Conservation (phyloP, 2,113 vertebrate genomes). For the Cercocebus atys region DNA sequence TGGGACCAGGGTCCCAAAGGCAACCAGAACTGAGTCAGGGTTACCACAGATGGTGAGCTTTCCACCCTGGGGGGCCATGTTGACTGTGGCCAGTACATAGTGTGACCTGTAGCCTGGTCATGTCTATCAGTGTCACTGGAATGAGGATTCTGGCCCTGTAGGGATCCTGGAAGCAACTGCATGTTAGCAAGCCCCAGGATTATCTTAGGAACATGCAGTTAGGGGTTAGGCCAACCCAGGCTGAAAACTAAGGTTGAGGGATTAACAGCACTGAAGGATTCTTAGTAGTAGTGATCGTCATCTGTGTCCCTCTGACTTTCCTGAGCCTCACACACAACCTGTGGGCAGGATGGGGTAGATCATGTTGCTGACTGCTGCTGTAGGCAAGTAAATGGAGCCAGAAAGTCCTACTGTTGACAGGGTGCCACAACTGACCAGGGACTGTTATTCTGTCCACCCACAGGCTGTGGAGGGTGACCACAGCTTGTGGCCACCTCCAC, state of each 20-base stretch:
- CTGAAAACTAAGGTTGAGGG: neutral
- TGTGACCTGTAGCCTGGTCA: neutral
- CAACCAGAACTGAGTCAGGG: neutral
- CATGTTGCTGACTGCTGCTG: neutral
- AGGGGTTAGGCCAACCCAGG: neutral
- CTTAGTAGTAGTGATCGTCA: accelerated
- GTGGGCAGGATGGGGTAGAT: neutral
- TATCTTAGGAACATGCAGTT: neutral
- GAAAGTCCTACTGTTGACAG: neutral
- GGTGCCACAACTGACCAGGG: accelerated
- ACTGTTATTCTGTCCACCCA: neutral
- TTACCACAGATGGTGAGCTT: neutral
- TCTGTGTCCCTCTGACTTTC: accelerated
- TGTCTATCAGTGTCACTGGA: neutral
- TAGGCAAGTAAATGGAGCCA: neutral
- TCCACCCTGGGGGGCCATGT: neutral
- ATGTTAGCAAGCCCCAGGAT: neutral
- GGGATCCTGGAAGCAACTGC: neutral
- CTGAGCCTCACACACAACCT: neutral
- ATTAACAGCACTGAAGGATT: neutral
- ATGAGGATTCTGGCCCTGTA: neutral
- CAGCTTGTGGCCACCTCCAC: conserved; percentile 80
- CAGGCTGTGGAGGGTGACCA: conserved; percentile 95
- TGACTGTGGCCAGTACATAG: neutral
- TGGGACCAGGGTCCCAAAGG: neutral